Base-by-base conservation (phyloP, 23 tunicate genomes). In the Styela clava region DNA sequence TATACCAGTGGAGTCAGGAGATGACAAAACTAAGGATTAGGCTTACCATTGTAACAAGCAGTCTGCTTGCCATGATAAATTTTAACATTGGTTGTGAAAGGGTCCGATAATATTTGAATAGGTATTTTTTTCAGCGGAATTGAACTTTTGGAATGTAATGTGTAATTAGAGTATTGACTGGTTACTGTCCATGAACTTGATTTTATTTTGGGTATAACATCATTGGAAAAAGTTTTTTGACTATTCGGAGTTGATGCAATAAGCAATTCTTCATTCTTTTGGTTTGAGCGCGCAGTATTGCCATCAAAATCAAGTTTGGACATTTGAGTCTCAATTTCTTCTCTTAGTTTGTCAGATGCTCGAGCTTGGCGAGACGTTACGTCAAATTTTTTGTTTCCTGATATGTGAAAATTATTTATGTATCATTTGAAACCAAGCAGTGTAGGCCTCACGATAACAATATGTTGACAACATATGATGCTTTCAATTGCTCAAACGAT, bases 301-400 rank as follows among this genome's bases (percentile, higher is more conserved):
- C 56, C 56, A 44, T 76, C 81, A 52, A 76, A 52, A 52, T 76
- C 81, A 0, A 76, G 65, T 52, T 76, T 76, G 7, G 81, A 76
- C 81, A 76, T 76, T 1, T 76, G 81, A 1, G 81, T 76, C 44
- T 76, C 81, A 23, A 76, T 76, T 31, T 76, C 81, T 44, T 76
- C 81, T 24, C 81, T 36, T n/a, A 76, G 64, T 76, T 76, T 76
- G 0, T 76, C 81, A 1, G 62, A 76, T 19, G 32, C 12, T 71
- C 35, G 3, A 21, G 35, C 37, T 26, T 34, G 77, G 7, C 56
- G 56, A 5, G 12, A 44, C n/a, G 73, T 24, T 12, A 16, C 28
- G 16, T 20, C 20, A 21, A 12, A 12, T 21, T 68, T 68, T 68
- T 31, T 68, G 73, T 12, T 21, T 68, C 28, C 73, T 68, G n/a